Base-by-base conservation (phyloP, 2,797 vertebrate species). In the Jordanella pulchra region DNA sequence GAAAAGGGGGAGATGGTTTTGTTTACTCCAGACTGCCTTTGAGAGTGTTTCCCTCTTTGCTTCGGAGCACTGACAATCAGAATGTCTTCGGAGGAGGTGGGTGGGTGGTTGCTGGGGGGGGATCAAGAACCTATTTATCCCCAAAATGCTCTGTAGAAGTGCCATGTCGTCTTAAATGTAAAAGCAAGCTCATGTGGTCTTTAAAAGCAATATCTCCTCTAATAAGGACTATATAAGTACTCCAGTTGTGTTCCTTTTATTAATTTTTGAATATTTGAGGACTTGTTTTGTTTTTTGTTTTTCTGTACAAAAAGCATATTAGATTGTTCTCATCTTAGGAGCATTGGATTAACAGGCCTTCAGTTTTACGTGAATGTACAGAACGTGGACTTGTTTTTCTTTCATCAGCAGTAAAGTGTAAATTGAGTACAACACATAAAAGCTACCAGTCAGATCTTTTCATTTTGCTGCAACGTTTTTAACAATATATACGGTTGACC, bases 161-260 rank as follows among this genome's bases (percentile, higher is more conserved):
- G 92, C 93, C 93, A 94, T 93, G 91, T 89, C 82, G 92, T 94
- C 85, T 90, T 75, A 84, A 88, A 86, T 90, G 84, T 64, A 81
- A 88, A 92, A 91, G 89, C 78, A 69, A 92, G 88, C 88, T 91
- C 87, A 90, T 91, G 89, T 90, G 91, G 90, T 92, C 91, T 93
- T 90, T 89, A 89, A 91, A 94, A 94, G 93, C 93, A 94, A 94
- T 94, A 94, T 92, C 81, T 92, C 90, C 84, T 84, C 80, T 82
- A 79, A 88, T 86, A 90, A 91, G 90, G 89, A 90, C 89, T 90
- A 87, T 87, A 84, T 86, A 87, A 81, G 78, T 82, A 91, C 85
- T 91, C 90, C 76, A 55, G 85, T 72, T 76, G 76, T 70, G 82
- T 74, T 70, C 63, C 58, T 86, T 64, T 76, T 66, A 83, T 56